Base-by-base conservation (phyloP, 2,797 vertebrate genomes). In the Phataginus tricuspis region DNA sequence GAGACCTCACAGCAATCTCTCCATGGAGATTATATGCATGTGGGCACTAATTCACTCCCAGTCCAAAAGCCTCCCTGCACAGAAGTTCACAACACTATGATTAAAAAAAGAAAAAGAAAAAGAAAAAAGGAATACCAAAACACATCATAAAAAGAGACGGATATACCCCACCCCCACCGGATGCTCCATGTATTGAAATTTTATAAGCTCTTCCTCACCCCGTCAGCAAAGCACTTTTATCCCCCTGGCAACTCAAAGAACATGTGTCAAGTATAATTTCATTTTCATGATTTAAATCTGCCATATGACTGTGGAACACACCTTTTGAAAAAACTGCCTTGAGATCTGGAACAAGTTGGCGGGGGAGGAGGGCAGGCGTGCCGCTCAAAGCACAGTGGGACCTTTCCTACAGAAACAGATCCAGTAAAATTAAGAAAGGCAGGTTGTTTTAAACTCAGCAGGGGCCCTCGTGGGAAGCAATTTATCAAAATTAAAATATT, bases 401-500 rank as follows among this genome's bases (percentile, higher is more conserved):
- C 68, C 74, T 72, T 74, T 86, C 69, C 68, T 78, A 15, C 34
- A 89, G 78, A 94, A n/a, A 71, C 63, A 34, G 78, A 82, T 74
- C 64, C 87, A 64, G 91, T 18, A 29, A 72, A 78, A 49, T 23
- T 37, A 61, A 84, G 79, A 68, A 82, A 94, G 93, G 53, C 59
- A 21, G 77, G 68, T 71, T 71, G 21, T 37, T 49, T 80, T n/a
- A 19, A 23, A 72, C 90, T 42, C 93, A 11, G 63, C 45, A 23
- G 96, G 96, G 27, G 25, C 71, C 90, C 63, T 86, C 34, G 16
- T 66, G 68, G 64, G 59, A 83, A 88, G 88, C 55, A 31, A 97
- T 96, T 90, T 82, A 94, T 97, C 95, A 96, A 97, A 92, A 92
- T 95, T 97, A 96, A 96, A 97, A 83, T 83, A 92, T 97, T 95